These are phyloP conservation scores for Mirounga angustirostris DNA, from an alignment of 2,113 vertebrate genomes.

Conservation along the genomic window DNA sequence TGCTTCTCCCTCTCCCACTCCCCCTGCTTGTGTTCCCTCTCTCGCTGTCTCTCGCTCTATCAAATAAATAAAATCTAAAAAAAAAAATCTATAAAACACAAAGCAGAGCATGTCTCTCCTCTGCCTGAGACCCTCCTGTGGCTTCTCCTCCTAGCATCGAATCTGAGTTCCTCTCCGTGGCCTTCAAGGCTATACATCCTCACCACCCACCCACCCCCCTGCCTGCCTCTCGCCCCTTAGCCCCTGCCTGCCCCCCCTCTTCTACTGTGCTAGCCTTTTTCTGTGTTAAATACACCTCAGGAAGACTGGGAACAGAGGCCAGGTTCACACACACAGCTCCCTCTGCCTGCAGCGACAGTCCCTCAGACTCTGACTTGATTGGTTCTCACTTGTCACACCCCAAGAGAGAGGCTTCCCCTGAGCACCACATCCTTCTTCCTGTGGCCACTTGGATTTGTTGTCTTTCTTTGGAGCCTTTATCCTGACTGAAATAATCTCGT, in stretches of 20 bases:
- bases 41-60: no score
- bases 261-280: background rate
- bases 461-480: background rate
- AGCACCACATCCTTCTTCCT: background rate
- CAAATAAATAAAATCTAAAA: no score
- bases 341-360: background rate
- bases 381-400: background rate
- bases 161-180: background rate
- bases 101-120: background rate
- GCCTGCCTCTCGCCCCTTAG: background rate
- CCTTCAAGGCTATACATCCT: background rate
- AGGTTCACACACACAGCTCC: background rate
- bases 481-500: background rate
- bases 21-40: no score
- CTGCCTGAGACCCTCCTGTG: background rate
- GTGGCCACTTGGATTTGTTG: background rate
- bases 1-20: no score
- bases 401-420: background rate
- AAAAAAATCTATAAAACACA: background rate
- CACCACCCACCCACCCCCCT: no score
- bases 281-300: background rate
- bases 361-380: background rate
- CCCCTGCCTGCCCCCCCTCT: background rate
- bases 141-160: background rate
- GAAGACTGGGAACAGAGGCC: background rate